Percentiles rank a stretch among this genome's conserved stretches.
Conservation (phyloP, 2,797 vertebrate species). For the Falco concolor region DNA sequence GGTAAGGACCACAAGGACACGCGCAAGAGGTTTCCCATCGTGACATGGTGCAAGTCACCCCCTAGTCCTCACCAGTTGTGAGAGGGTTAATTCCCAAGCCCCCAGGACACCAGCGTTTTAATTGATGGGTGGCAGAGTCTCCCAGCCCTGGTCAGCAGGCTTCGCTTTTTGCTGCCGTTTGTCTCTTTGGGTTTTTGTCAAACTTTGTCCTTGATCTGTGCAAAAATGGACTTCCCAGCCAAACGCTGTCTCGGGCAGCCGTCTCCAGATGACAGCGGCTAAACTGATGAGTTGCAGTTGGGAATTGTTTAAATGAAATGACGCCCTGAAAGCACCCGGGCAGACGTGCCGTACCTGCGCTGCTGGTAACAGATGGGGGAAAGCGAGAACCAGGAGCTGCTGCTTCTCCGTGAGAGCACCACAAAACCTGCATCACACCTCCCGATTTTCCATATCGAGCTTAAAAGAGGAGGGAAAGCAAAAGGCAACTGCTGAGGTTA, state of each 20-base stretch:
- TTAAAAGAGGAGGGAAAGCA: background rate
- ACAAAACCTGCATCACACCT: background rate
- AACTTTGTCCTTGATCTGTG: background rate
- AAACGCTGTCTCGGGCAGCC: background rate
- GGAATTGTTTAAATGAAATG: background rate
- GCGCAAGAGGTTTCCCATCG: fast-evolving
- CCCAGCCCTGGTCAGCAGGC: background rate
- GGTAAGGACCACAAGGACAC: background rate
- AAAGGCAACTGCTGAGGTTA: background rate
- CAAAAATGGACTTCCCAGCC: background rate
- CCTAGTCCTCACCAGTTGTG: fast-evolving
- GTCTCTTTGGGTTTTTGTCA: background rate
- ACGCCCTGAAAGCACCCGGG: background rate
- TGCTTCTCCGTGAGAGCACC: background rate
- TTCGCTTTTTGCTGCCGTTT: background rate
- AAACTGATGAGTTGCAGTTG: background rate
- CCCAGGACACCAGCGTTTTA: background rate
- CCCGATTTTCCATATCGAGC: background rate
- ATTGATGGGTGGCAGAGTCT: background rate
- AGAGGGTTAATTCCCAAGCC: background rate
- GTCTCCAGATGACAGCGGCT: background rate
- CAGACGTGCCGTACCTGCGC: background rate
- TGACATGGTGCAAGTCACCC: background rate
- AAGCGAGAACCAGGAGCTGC: background rate
- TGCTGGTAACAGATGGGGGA: background rate